These are phyloP conservation scores for Physeter macrocephalus DNA, from an alignment of 2,113 vertebrate genomes.

Conservation along the genomic window DNA sequence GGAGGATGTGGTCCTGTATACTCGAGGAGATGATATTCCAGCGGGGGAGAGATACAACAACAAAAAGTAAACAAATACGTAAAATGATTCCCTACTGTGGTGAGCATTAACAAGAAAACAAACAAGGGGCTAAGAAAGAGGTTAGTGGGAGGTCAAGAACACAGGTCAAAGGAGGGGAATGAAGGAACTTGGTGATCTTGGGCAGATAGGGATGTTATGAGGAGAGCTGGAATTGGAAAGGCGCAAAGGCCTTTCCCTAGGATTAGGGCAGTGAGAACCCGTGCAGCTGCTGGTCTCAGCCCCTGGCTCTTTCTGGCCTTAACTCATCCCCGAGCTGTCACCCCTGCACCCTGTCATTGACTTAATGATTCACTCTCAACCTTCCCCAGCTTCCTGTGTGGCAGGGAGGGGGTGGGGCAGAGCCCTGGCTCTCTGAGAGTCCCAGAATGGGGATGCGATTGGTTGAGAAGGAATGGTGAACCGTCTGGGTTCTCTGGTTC, in stretches of 20 bases:
- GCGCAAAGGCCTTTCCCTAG: background rate
- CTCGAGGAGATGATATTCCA: background rate
- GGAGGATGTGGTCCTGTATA: background rate
- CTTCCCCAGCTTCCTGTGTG: conserved; percentile 33
- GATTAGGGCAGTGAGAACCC: background rate
- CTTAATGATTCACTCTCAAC: conserved; percentile 48
- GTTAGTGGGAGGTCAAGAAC: background rate
- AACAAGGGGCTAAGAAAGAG: background rate
- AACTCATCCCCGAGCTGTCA: background rate
- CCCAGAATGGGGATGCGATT: background rate
- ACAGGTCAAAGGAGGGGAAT: background rate
- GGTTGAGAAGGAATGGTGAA: background rate
- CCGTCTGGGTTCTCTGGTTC: background rate
- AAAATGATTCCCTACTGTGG: background rate
- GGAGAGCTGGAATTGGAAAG: background rate
- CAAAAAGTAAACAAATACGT: background rate
- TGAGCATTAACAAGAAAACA: background rate
- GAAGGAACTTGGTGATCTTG: background rate
- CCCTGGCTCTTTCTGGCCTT: background rate
- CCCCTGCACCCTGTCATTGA: background rate
- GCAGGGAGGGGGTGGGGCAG: background rate
- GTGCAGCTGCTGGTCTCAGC: background rate
- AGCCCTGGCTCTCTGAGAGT: background rate
- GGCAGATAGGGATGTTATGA: background rate
- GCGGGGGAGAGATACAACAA: background rate